Conservation (phyloP, 2,888 invertebrate species). For the Andricus quercusramuli region DNA sequence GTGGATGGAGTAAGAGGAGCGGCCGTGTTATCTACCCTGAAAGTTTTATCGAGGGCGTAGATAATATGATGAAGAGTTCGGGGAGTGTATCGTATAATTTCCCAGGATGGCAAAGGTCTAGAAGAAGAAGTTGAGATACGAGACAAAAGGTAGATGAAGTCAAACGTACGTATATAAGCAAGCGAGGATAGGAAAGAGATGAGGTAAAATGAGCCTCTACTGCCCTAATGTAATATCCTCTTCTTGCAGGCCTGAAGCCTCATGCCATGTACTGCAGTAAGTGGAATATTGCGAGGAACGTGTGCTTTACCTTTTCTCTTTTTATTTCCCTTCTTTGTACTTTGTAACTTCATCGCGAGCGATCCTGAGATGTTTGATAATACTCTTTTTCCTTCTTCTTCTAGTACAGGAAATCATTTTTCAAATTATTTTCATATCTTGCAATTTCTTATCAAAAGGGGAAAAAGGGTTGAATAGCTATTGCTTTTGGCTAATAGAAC, state of each 20-base stretch:
- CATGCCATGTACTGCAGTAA: background rate
- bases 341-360: constrained; percentile 9
- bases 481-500: too few relatives aligned
- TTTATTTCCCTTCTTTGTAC: constrained; percentile 29
- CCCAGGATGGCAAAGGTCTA: constrained; percentile 48
- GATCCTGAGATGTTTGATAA: constrained; percentile 27
- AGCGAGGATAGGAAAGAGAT: constrained; percentile 6
- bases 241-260: constrained; percentile 11
- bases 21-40: constrained; percentile 36
- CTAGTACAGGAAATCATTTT: background rate
- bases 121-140: constrained; percentile 37
- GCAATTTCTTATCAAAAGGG: background rate
- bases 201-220: constrained; percentile 3
- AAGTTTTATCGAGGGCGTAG: constrained; percentile 55
- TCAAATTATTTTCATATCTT: background rate
- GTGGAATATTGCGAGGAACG: constrained; percentile 32
- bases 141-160: constrained; percentile 37
- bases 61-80: constrained; percentile 54
- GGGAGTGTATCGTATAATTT: constrained; percentile 56
- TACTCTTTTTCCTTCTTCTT: background rate
- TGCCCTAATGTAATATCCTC: constrained; percentile 30
- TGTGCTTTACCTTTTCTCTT: constrained; percentile 23
- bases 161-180: constrained; percentile 1
- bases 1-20: constrained; percentile 15
- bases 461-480: too few relatives aligned